Conservation (phyloP, 2,113 vertebrate species). For the Nerophis ophidion region DNA sequence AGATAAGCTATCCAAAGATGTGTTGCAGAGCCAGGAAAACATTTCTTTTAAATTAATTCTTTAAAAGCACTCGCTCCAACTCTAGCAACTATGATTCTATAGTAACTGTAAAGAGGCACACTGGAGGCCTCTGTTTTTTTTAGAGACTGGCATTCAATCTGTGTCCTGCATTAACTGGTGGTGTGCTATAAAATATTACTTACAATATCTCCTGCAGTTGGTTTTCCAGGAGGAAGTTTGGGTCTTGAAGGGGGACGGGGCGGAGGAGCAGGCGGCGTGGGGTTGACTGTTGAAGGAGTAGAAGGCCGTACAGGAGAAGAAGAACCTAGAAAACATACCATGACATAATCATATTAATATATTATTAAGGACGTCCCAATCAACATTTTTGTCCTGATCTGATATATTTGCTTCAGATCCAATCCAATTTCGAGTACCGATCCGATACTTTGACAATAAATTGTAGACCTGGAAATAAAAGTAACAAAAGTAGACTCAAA, state of each 20-base stretch:
- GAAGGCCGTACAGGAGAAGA: slow-evolving; percentile 84
- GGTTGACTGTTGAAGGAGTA: slow-evolving; percentile 73
- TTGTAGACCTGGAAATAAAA: too few species aligned
- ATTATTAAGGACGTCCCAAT: too few species aligned
- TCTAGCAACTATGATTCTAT: background rate
- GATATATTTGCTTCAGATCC: too few species aligned
- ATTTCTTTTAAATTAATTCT: background rate
- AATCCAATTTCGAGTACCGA: too few species aligned
- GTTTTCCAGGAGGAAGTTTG: slow-evolving; percentile 89
- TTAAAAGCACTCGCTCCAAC: background rate
- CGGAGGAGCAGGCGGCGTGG: slow-evolving; percentile 84
- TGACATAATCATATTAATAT: too few species aligned
- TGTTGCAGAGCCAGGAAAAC: too few species aligned
- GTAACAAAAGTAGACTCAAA: too few species aligned
- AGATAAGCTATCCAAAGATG: background rate
- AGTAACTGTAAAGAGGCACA: background rate
- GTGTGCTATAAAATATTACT: slow-evolving; percentile 34
- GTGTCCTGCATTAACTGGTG: background rate
- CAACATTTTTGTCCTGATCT: too few species aligned
- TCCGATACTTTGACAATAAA: too few species aligned
- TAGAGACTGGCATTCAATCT: background rate
- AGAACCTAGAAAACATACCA: slow-evolving; percentile 69
- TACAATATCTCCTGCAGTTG: slow-evolving; percentile 80
- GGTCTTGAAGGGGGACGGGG: slow-evolving; percentile 86
- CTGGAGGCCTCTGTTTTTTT: background rate